Evolutionary conservation across 2,797 vertebrate species (phyloP), one percentile per base, ranked within the genome.

Genomic region (Melanotaenia boesemani): DNA sequence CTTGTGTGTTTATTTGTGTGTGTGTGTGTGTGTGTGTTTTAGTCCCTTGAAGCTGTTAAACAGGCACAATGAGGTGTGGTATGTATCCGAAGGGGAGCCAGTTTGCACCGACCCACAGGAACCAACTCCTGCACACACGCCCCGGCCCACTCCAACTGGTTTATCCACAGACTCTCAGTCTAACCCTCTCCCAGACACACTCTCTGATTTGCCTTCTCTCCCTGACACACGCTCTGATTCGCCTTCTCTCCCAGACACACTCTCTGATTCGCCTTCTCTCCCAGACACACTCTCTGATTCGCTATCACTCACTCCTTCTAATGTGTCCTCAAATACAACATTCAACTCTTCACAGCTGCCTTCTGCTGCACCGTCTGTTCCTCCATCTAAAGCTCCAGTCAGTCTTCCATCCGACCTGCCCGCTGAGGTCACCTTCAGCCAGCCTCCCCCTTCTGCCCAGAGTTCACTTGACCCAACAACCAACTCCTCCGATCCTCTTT

Each of bases 41-140:
- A 93, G 92, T 74, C 95, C 95, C 32, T 74, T 94, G 79, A 96
- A 94, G 92, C 83, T 95, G 64, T 2, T 94, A 76, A 93, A 95
- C 90, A 91, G 94, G 60, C 95, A 95, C 86, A 96, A 95, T 34
- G 95, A 96, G 87, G 92, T 96, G 61, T 96, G 95, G 95, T 96
- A 94, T 1, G 70, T 95, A 41, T 84, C 91, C 0, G 90, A 93
- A 48, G 94, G 91, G 1, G 86, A 91, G 61, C 85, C 87, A 0
- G 86, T 93, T n/a, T 95, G 95, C 76, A 73, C 76, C 0, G 81
- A 90, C 11, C 92, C 91, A 4, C 80, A 74, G 32, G 81, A 92
- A 16, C 92, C 89, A 20, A 93, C 91, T 8, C 88, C 93, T 0
- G 61, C 86, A 0, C 89, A 88, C 81, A 81, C 86, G 0, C 66